These are phyloP conservation scores for Argentina silus DNA, from an alignment of 2,797 vertebrate genomes.

Conservation along the genomic window DNA sequence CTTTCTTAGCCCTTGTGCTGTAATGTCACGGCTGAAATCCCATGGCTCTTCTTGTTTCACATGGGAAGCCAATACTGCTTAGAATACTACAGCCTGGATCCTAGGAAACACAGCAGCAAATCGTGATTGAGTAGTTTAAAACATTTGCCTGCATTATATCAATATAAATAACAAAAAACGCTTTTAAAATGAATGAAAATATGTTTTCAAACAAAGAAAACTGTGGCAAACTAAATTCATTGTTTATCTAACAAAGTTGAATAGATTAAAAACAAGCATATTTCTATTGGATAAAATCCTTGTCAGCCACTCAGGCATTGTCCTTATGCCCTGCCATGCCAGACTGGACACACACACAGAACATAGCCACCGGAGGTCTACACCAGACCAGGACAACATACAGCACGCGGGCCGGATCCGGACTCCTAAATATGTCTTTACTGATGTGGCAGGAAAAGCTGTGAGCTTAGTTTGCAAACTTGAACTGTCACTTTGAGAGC, in stretches of 20 bases:
- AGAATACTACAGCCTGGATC: not conserved
- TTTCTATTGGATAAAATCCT: not conserved
- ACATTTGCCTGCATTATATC: not conserved
- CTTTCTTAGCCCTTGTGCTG: too few relatives aligned
- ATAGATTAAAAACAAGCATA: not conserved
- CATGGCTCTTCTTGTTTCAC: conserved; percentile 2
- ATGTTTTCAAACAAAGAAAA: not conserved
- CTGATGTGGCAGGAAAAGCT: too few relatives aligned
- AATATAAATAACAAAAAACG: not conserved
- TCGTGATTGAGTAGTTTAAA: not conserved
- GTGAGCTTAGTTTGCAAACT: too few relatives aligned
- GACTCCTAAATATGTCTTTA: too few relatives aligned
- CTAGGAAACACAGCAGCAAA: not conserved
- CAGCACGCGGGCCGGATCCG: too few relatives aligned
- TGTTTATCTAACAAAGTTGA: not conserved
- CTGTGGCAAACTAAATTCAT: not conserved
- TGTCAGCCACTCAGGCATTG: conserved; percentile 1
- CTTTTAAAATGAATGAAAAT: not conserved
- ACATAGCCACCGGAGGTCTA: not conserved
- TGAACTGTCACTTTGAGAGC: too few relatives aligned
- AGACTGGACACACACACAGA: conserved; percentile 9
- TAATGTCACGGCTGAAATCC: too few relatives aligned
- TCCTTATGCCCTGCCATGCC: not conserved
- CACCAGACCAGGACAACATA: conserved; percentile 12
- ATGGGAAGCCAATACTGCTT: not conserved